These are phyloP conservation scores for Rhagologus leucostigma DNA, from an alignment of 2,113 vertebrate species.

Conservation along the genomic window DNA sequence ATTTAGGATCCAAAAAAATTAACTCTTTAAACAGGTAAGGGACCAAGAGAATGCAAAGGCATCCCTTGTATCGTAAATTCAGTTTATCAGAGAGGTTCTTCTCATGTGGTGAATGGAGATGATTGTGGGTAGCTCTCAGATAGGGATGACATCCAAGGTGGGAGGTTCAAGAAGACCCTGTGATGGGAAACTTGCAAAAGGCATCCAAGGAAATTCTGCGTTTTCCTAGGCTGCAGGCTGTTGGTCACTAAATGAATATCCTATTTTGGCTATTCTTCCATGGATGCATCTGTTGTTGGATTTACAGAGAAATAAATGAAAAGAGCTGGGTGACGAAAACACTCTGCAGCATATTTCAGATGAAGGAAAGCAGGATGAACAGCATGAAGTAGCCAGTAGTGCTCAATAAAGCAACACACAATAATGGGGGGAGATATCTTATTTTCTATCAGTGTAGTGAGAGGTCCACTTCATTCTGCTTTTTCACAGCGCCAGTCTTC, in stretches of 20 bases:
- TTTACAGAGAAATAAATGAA: neutral
- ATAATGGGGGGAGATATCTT: neutral
- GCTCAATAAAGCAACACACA: neutral
- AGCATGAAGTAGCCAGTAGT: neutral
- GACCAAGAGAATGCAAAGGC: neutral
- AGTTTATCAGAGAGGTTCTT: neutral
- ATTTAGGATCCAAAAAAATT: neutral
- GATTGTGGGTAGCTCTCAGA: neutral
- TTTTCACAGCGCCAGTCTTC: neutral
- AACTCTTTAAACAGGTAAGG: neutral
- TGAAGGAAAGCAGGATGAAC: neutral
- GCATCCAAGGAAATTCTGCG: neutral
- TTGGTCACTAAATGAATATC: neutral
- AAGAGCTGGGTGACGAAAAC: neutral
- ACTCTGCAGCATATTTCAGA: neutral
- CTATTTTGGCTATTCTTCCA: neutral
- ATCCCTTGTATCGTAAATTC: fast-evolving
- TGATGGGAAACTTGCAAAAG: neutral
- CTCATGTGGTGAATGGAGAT: neutral
- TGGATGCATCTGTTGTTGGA: neutral
- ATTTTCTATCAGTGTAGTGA: neutral
- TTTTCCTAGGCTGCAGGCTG: neutral
- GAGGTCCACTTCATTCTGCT: neutral
- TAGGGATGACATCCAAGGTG: neutral
- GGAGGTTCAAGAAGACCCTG: neutral